Evolutionary conservation across 1,140 invertebrate species (phyloP).

Genomic region (Microplitis mediator): DNA sequence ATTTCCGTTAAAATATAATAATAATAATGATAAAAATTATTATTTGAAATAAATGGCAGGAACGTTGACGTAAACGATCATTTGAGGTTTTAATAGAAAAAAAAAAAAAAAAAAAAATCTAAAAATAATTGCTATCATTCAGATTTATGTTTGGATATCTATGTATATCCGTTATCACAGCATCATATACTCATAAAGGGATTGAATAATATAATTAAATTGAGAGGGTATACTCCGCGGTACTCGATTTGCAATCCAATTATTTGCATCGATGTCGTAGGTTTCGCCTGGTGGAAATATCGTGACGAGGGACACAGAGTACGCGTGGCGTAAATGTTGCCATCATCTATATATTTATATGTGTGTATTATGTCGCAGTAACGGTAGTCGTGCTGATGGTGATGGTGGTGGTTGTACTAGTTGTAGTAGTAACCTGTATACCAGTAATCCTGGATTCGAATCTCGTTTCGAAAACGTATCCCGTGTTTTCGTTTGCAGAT

Average conservation of each 20-base stretch:
- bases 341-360: not conserved
- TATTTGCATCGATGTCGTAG: slow-evolving; percentile 23
- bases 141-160: too few species aligned
- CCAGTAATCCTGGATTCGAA: slow-evolving; percentile 34
- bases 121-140: too few species aligned
- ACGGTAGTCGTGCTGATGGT: too few species aligned
- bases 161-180: not conserved
- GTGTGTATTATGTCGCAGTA: not conserved
- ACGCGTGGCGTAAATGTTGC: slow-evolving; percentile 16
- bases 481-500: slow-evolving; percentile 23
- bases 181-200: slow-evolving; percentile 7
- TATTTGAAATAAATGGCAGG: too few species aligned
- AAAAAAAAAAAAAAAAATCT: too few species aligned
- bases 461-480: slow-evolving; percentile 37
- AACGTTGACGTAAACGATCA: too few species aligned
- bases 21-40: too few species aligned
- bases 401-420: too few species aligned
- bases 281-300: slow-evolving; percentile 24
- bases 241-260: slow-evolving; percentile 33
- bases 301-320: not conserved
- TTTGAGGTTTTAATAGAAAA: too few species aligned
- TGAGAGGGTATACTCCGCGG: slow-evolving; percentile 5
- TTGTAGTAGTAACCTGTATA: not conserved
- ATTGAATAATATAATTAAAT: slow-evolving; percentile 27
- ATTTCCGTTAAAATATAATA: too few species aligned